Base-by-base conservation (phyloP, 23 tunicate genomes). In the Aplidium turbinatum region DNA sequence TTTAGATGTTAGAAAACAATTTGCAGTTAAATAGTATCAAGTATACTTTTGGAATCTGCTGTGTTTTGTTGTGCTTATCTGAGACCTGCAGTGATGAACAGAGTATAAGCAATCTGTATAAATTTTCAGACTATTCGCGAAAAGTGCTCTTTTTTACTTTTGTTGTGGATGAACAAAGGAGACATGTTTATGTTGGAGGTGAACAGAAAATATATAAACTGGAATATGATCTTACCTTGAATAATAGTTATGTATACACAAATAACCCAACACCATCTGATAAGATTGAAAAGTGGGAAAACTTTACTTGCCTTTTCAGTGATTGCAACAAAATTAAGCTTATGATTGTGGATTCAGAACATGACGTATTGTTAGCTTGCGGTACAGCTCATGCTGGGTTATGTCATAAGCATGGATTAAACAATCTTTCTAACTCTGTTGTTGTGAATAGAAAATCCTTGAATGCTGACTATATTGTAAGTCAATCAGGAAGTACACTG, bases 321-420 rank as follows among this genome's bases (percentile, higher is more conserved):
- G 50, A 65, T 13, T 65, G 72, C 27, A 65, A 78, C 35, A 58
- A 52, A 57, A 58, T 80, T 3, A 58, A 69, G 58, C 33, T 80
- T 28, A 25, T 80, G 5, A 19, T 80, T 11, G 3, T 69, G 1
- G 77, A 80, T 58, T n/a, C 57, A 3, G 57, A 16, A n/a, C 4
- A 39, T 28, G 21, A 69, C 1, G 22, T 28, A 18, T 31, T 80
- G 9, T 5, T 80, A n/a, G 23, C 77, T 13, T 80, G 85, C 57
- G 85, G 85, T 3, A 80, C 85, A 4, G 22, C 20, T 16, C 40
- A 69, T 38, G 33, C 38, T 55, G 85, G 85, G 26, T n/a, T 80
- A 6, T 80, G 85, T 57, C 31, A 80, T 40, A 29, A n/a, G 2
- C 85, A 80, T 31, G n/a, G 30, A 1, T 33, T 68, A 26, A 0